A percentile compares a stretch with the other conserved stretches of the same genome.
These are phyloP conservation scores for Ceryle rudis DNA, from an alignment of 2,797 vertebrate species.

Conservation along the genomic window DNA sequence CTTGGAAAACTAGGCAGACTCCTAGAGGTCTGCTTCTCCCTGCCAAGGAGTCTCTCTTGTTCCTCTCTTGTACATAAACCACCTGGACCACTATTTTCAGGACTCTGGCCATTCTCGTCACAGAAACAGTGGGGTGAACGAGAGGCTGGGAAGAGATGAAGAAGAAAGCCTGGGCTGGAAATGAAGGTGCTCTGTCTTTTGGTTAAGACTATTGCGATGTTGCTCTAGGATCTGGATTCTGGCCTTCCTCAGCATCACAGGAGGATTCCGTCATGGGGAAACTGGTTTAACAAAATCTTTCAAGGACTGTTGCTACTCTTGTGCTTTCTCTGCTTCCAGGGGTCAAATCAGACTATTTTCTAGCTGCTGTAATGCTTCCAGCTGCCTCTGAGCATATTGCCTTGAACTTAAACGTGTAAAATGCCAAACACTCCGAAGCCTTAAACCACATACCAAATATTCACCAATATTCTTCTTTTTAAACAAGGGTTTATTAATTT, in stretches of 20 bases:
- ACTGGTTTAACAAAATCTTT: background rate
- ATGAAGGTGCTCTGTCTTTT: background rate
- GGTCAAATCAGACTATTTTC: background rate
- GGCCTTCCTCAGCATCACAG: background rate
- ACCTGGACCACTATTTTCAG: background rate
- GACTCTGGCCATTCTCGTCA: background rate
- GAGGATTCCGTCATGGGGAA: background rate
- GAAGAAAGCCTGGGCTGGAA: background rate
- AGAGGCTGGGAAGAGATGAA: background rate
- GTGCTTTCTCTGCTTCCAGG: background rate
- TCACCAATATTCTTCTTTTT: background rate
- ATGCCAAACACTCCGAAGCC: background rate
- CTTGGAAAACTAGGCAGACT: background rate
- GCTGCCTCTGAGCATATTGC: background rate
- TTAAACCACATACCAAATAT: background rate
- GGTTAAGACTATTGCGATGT: background rate
- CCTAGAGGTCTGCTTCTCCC: background rate
- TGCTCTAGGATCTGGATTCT: background rate
- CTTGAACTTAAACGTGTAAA: background rate
- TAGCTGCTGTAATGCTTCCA: background rate
- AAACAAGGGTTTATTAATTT: background rate
- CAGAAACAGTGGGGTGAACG: background rate
- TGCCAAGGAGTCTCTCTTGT: background rate
- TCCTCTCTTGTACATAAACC: background rate
- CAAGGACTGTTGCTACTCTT: background rate